These are phyloP conservation scores for Chymomyza caudatula DNA, from an alignment of 2,888 invertebrate genomes.

Conservation along the genomic window DNA sequence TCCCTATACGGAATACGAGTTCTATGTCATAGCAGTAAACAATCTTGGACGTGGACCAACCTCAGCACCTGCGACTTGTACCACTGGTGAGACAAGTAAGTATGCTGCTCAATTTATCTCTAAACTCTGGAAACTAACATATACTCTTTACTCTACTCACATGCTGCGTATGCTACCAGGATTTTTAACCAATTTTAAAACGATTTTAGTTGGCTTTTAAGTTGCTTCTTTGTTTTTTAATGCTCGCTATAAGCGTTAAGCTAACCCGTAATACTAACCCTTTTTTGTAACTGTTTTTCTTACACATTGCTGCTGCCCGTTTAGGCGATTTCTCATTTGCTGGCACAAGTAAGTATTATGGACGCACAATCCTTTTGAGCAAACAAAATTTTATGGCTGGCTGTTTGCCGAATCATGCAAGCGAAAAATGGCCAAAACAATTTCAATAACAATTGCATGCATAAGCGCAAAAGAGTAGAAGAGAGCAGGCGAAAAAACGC, in stretches of 20 bases:
- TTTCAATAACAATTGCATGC: conserved; percentile 71
- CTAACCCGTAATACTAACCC: conserved; percentile 55
- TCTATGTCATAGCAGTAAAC: conserved; percentile 96
- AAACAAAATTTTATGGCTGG: conserved; percentile 48
- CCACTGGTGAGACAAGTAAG: conserved; percentile 98
- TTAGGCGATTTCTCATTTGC: conserved; percentile 87
- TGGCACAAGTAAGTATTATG: conserved; percentile 83
- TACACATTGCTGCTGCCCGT: not conserved
- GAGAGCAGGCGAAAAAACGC: not conserved
- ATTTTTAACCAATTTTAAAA: conserved; percentile 42
- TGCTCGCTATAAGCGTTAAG: conserved; percentile 34
- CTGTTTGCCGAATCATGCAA: not conserved
- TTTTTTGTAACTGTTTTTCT: conserved; percentile 33
- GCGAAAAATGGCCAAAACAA: conserved; percentile 62
- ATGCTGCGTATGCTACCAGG: conserved; percentile 46
- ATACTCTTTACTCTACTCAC: conserved; percentile 66
- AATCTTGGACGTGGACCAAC: conserved; percentile 94
- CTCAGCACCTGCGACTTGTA: conserved; percentile 91
- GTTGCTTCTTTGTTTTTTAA: conserved; percentile 28
- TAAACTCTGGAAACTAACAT: not conserved
- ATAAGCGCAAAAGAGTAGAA: not conserved
- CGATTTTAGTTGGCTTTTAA: conserved; percentile 30
- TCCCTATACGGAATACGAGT: conserved; percentile 97
- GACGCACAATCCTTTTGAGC: conserved; percentile 5
- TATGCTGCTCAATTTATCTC: conserved; percentile 40